Evolutionary conservation across 2,113 vertebrate species (phyloP).

Genomic region (Pseudois nayaur): DNA sequence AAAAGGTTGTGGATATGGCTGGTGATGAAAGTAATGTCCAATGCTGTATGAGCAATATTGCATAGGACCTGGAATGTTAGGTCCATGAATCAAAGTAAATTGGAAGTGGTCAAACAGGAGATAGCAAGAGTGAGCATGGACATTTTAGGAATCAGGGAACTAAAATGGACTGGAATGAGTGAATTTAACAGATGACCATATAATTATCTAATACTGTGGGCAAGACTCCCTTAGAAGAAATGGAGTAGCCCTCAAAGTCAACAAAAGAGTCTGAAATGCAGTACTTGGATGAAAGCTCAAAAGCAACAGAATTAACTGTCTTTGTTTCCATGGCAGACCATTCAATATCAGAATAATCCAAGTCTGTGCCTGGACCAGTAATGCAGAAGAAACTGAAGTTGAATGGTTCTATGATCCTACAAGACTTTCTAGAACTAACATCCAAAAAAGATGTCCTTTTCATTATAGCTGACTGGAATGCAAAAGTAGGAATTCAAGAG

Average conservation of each 20-base stretch:
- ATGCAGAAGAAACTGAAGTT: not conserved
- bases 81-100: not conserved
- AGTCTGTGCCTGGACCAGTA: not conserved
- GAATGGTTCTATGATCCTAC: not conserved
- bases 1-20: not conserved
- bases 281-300: not conserved
- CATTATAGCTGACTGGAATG: not conserved
- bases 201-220: not conserved
- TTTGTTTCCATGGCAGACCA: not conserved
- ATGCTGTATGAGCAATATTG: not conserved
- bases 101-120: not conserved
- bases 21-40: not conserved
- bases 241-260: not conserved
- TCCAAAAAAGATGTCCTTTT: not conserved
- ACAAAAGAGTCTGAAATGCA: not conserved
- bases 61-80: not conserved
- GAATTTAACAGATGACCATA: not conserved
- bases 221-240: not conserved
- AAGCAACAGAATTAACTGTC: not conserved
- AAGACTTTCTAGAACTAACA: not conserved
- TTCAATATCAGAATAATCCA: not conserved
- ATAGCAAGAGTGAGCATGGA: not conserved
- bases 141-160: not conserved
- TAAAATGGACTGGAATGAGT: not conserved
- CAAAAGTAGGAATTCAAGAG: not conserved